Evolutionary conservation across 2,888 invertebrate species (phyloP), one percentile per base, ranked within the genome.

Genomic region (Chalcosyrphus nemorum): DNA sequence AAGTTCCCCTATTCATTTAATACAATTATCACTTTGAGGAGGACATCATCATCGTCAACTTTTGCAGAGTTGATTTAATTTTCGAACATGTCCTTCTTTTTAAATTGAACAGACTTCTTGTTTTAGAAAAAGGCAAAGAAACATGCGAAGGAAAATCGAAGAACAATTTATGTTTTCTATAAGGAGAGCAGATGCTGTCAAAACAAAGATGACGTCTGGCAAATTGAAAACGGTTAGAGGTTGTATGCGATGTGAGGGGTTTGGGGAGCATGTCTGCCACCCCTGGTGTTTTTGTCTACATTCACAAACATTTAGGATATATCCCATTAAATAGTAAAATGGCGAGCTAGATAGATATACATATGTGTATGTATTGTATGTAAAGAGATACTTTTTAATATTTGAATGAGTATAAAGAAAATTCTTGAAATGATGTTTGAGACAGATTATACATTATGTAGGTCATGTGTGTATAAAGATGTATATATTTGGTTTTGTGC

Each of bases 1-100:
- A 21, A 43, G 56, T 63, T 35, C 24, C 52, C n/a, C 5, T 47
- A 47, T 35, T 32, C 75, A 38, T 59, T 75, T 47, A 65, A 66
- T 57, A 50, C 38, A 57, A 75, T 75, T 75, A 75, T 66, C n/a
- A 54, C 45, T 24, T 24, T 11, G 19, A 45, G 56, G 29, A 57
- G 66, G 66, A 66, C 74, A 35, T 43, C 32, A 56, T 47, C 57
- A 24, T 59, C 57, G 54, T 54, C 57, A 75, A 66, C 47, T 66
- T 63, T 43, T 27, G 27, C 43, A 54, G 21, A 65, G 57, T 41
- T 75, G 57, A 75, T 75, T 75, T 66, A 75, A 75, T 75, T 66
- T 75, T 57, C 41, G 11, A 59, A 75, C 66, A 75, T 66, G 75
- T 66, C 57, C 32, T 74, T 50, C 50, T 52, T 65, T 47, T 56